phyloP scores from a whole-genome alignment of 2,797 vertebrate genomes.

The Pseudotriccus pelzelni region DNA sequence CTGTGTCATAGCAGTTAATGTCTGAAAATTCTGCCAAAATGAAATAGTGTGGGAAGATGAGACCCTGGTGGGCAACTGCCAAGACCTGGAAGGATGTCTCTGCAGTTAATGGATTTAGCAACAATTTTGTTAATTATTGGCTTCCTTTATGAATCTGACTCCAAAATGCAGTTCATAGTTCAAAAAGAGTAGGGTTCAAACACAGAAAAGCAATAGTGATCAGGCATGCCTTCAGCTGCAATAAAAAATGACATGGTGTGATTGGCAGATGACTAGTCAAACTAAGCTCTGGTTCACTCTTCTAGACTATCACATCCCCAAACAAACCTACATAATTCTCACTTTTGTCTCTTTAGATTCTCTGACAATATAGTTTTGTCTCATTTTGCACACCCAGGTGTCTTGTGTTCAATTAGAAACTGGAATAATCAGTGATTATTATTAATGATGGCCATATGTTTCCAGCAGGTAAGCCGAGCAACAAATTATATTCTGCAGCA shows the following conservation, averaged over 20 bases:
- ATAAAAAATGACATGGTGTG: not conserved
- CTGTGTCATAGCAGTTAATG: not conserved
- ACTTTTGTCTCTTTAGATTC: not conserved
- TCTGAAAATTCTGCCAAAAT: not conserved
- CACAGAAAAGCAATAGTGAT: not conserved
- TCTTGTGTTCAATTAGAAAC: not conserved
- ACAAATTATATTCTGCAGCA: not conserved
- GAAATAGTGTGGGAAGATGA: not conserved
- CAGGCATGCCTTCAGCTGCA: not conserved
- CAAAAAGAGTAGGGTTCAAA: not conserved
- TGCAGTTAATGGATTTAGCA: not conserved
- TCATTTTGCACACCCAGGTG: not conserved
- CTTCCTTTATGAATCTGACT: not conserved
- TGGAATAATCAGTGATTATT: not conserved
- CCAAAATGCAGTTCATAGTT: not conserved
- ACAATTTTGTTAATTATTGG: not conserved
- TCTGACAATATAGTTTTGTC: not conserved
- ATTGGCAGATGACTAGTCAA: not conserved
- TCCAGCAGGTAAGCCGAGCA: not conserved
- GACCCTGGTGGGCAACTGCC: not conserved
- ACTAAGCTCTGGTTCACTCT: not conserved
- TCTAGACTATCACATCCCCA: not conserved
- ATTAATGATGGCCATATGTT: not conserved
- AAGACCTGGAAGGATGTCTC: not conserved
- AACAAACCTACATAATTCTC: not conserved